A percentile compares a stretch with the other conserved stretches of the same genome.
phyloP scores from a whole-genome alignment of 2,797 vertebrate genomes.

The Diceros bicornis region DNA sequence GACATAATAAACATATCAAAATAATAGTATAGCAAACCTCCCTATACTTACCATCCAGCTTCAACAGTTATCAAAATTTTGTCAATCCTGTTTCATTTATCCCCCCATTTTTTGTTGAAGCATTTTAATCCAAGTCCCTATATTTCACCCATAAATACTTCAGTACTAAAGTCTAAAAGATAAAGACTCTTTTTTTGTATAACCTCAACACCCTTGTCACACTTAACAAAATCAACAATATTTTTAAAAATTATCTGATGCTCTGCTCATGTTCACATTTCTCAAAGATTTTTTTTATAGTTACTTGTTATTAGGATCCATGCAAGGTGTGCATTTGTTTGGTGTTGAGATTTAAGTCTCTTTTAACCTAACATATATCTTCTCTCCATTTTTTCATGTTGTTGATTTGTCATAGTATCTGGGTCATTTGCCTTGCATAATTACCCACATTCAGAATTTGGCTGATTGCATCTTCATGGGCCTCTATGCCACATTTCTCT shows the following conservation, averaged over 20 bases:
- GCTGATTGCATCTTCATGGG: background rate
- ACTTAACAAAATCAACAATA: background rate
- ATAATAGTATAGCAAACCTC: background rate
- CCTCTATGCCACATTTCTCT: background rate
- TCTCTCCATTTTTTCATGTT: background rate
- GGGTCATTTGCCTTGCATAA: background rate
- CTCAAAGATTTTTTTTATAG: background rate
- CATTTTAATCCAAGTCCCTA: background rate
- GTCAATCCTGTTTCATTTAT: background rate
- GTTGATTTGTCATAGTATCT: background rate
- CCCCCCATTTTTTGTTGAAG: background rate
- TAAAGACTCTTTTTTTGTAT: background rate
- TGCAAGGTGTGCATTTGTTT: constrained; percentile 23
- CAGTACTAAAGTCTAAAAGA: background rate
- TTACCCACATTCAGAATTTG: background rate
- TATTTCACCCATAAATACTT: background rate
- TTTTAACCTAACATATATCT: background rate
- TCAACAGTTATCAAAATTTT: background rate
- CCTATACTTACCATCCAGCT: background rate
- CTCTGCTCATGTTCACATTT: background rate
- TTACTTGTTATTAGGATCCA: background rate
- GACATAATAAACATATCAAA: background rate
- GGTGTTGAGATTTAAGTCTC: background rate
- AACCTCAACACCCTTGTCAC: background rate
- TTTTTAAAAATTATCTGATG: background rate